These are phyloP conservation scores for Aselliscus stoliczkanus DNA, from an alignment of 2,797 vertebrate species.

Conservation along the genomic window DNA sequence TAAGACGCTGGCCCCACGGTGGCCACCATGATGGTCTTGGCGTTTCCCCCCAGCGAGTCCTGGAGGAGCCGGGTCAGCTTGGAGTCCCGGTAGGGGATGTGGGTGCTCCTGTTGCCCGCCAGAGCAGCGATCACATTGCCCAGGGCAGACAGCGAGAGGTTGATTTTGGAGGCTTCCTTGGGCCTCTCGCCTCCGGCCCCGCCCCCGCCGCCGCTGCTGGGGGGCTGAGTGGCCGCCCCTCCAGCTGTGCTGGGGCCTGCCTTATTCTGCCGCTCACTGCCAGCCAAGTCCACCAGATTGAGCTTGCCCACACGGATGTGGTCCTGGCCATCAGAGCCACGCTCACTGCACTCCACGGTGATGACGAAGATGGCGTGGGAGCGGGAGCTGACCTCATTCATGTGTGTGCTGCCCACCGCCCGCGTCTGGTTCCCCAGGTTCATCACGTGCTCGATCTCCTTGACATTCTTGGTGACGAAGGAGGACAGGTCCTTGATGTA, in stretches of 20 bases:
- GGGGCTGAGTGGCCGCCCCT: constrained; percentile 33
- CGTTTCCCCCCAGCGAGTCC: constrained; percentile 96
- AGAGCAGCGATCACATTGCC: constrained; percentile 97
- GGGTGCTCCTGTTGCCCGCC: constrained; percentile 91
- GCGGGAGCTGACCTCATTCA: constrained; percentile 96
- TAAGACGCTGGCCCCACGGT: constrained; percentile 92
- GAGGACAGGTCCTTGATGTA: constrained; percentile 95
- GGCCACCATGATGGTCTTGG: constrained; percentile 97
- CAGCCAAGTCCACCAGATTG: constrained; percentile 97
- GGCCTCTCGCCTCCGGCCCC: constrained; percentile 84
- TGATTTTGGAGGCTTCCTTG: constrained; percentile 97
- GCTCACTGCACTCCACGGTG: constrained; percentile 94
- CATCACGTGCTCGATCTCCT: constrained; percentile 97
- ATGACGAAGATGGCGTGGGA: constrained; percentile 96
- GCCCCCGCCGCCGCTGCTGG: not conserved
- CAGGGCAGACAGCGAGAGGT: constrained; percentile 95
- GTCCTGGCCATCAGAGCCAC: constrained; percentile 90
- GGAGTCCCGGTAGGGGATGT: constrained; percentile 97
- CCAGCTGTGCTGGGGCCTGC: constrained; percentile 80
- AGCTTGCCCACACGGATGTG: constrained; percentile 98
- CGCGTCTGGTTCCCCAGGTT: constrained; percentile 93
- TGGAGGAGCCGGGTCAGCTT: constrained; percentile 96
- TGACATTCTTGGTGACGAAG: constrained; percentile 94
- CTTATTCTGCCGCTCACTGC: constrained; percentile 95
- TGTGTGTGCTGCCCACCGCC: constrained; percentile 93